Evolutionary conservation across 2,888 invertebrate genomes (phyloP), one percentile per base, ranked within the genome.

Genomic region (Carcina quercana): DNA sequence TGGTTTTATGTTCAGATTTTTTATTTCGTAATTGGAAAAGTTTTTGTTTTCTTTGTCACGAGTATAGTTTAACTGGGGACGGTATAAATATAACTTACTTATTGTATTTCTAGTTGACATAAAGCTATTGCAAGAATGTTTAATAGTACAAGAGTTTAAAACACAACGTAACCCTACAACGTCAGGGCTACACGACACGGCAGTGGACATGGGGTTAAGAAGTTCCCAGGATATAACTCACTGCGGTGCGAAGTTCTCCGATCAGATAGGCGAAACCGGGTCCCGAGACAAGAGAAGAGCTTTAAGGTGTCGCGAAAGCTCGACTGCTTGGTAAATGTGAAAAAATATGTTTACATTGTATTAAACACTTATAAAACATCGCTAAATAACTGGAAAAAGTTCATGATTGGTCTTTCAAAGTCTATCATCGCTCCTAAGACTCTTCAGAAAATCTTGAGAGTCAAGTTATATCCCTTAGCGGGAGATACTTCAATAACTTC

Each of bases 21-120:
- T 76, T 72, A 76, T 73, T 74, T 66, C 64, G 74, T 76, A 75
- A 79, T 76, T 79, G 70, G 58, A 71, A 79, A 79, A 78, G 65
- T 78, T 80, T 68, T 57, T 53, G 47, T 59, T 63, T 60, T 60
- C 57, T 66, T 61, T 62, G 59, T 59, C 58, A 60, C 53, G 59
- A 56, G 50, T 53, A 52, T 62, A 63, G 61, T 62, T 61, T 51
- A n/a, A n/a, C 38, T 43, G 45, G 49, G 48, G 48, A 42, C 43
- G 47, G 46, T 50, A 44, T 47, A 7, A 13, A 25, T n/a, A n/a
- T n/a, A n/a, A n/a, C n/a, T n/a, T n/a, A n/a, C n/a, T n/a, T n/a
- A n/a, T n/a, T n/a, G n/a, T n/a, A n/a, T n/a, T n/a, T n/a, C n/a
- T n/a, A n/a, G n/a, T n/a, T n/a, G n/a, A n/a, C n/a, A n/a, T n/a